Conservation (phyloP, 2,113 vertebrate species). For the Etia nguti region DNA sequence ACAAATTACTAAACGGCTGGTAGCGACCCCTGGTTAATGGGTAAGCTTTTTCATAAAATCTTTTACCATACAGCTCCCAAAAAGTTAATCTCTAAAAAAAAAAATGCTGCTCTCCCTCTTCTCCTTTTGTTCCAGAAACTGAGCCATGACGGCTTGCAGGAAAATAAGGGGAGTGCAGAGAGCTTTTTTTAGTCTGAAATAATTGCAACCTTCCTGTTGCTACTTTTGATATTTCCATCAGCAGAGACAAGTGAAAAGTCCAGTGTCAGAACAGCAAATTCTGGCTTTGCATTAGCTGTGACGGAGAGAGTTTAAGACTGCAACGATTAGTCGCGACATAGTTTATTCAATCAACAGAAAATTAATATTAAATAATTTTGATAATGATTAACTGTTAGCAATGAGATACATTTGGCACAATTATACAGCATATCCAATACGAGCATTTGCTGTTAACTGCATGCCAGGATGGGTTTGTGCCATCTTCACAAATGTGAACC, state of each 20-base stretch:
- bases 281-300: not conserved
- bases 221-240: not conserved
- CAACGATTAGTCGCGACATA: not conserved
- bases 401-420: not conserved
- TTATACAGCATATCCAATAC: not conserved
- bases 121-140: not conserved
- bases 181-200: not conserved
- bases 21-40: not conserved
- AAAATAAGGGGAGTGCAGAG: not conserved
- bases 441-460: not conserved
- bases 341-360: not conserved
- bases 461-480: not conserved
- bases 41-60: not conserved
- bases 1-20: not conserved
- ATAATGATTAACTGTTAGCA: not conserved
- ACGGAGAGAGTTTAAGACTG: not conserved
- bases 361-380: not conserved
- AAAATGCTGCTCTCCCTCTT: not conserved
- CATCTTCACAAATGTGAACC: not conserved
- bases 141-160: not conserved
- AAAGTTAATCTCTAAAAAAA: conserved; percentile 27
- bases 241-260: not conserved
- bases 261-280: not conserved
- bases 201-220: not conserved
- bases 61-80: not conserved